Conservation (phyloP, 2,888 invertebrate genomes). For the Agelastica alni region DNA sequence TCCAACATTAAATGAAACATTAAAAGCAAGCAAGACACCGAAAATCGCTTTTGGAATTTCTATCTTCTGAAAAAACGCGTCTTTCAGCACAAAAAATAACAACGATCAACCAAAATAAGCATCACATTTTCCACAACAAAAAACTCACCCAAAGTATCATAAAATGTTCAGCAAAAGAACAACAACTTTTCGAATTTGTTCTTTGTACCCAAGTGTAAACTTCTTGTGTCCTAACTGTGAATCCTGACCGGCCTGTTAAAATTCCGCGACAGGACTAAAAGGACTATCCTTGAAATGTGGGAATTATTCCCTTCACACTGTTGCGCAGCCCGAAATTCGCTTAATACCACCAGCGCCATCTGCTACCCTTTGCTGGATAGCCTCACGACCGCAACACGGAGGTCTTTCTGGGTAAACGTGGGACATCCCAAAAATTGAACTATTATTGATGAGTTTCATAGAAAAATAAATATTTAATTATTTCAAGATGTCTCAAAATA, state of each 20-base stretch:
- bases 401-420: too few relatives aligned
- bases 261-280: constrained; percentile 48
- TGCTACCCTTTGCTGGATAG: background rate
- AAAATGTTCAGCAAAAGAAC: constrained; percentile 9
- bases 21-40: background rate
- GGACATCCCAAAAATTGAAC: too few relatives aligned
- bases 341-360: constrained; percentile 14
- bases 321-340: constrained; percentile 44
- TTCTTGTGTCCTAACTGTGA: constrained; percentile 14
- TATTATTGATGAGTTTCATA: too few relatives aligned
- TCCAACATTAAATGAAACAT: too few relatives aligned
- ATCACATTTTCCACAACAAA: constrained; percentile 1
- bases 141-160: constrained; percentile 16
- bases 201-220: constrained; percentile 4
- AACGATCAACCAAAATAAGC: background rate
- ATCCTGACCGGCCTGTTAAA: constrained; percentile 39
- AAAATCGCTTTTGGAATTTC: background rate
- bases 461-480: too few relatives aligned
- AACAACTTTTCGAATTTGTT: constrained; percentile 10
- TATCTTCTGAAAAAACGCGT: background rate
- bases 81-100: background rate
- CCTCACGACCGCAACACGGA: background rate
- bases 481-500: too few relatives aligned
- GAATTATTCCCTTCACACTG: constrained; percentile 46
- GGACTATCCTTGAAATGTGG: constrained; percentile 45